Conservation (phyloP, 2,888 invertebrate genomes). For the Pheosia gnoma region DNA sequence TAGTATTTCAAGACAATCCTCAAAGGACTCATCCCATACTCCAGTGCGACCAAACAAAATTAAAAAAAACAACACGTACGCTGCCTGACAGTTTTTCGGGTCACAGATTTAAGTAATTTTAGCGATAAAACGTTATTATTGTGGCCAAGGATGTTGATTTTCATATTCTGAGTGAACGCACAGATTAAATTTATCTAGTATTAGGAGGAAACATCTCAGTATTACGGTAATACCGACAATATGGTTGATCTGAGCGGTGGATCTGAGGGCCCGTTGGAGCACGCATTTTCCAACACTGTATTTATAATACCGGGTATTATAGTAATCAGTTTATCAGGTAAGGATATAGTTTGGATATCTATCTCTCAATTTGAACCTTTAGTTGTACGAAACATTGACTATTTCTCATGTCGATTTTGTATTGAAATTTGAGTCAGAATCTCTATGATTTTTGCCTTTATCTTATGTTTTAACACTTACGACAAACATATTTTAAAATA, state of each 20-base stretch:
- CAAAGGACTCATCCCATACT: too few relatives aligned
- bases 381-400: not conserved
- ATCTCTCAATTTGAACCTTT: not conserved
- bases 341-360: conserved; percentile 44
- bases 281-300: conserved; percentile 94
- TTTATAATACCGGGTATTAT: conserved; percentile 94
- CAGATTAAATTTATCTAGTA: conserved; percentile 16
- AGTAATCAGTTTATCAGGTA: conserved; percentile 91
- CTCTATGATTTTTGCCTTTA: not conserved
- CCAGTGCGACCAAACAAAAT: not conserved
- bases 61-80: not conserved
- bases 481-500: too few relatives aligned
- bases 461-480: too few relatives aligned
- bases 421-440: not conserved
- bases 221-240: conserved; percentile 53
- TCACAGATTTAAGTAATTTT: conserved; percentile 15
- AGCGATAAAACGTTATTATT: not conserved
- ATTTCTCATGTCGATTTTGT: not conserved
- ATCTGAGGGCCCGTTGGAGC: conserved; percentile 91
- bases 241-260: conserved; percentile 95
- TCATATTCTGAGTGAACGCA: conserved; percentile 19
- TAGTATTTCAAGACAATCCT: too few relatives aligned
- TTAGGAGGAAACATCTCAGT: conserved; percentile 46
- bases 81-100: conserved; percentile 10
- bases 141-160: conserved; percentile 15